Conservation (phyloP, 2,113 vertebrate genomes). For the Microtus richardsoni region DNA sequence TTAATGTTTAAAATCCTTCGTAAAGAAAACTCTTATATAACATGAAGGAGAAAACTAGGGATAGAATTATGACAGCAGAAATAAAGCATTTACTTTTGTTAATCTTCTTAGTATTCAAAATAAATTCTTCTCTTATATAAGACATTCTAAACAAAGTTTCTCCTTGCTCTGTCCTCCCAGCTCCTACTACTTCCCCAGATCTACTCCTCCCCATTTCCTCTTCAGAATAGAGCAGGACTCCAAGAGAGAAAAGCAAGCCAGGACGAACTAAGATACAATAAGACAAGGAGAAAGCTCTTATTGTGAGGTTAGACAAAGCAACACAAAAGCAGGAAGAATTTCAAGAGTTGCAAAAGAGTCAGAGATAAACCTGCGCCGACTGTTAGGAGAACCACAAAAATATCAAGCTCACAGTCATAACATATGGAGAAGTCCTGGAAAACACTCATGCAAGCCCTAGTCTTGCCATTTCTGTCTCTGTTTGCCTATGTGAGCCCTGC, state of each 20-base stretch:
- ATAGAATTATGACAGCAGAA: not conserved
- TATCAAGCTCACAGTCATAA: not conserved
- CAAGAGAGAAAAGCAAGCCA: not conserved
- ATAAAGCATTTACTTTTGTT: not conserved
- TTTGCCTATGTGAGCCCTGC: not conserved
- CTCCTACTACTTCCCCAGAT: not conserved
- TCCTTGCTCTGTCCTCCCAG: not conserved
- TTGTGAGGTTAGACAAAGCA: no score
- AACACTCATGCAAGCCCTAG: not conserved
- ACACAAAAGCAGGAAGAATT: not conserved
- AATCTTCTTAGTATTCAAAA: not conserved
- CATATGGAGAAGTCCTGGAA: not conserved
- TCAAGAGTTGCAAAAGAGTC: not conserved
- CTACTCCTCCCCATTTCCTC: no score
- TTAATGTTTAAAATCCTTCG: not conserved
- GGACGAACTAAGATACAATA: not conserved
- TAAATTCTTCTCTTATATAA: not conserved
- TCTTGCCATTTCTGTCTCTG: not conserved
- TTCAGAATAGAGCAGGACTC: not conserved
- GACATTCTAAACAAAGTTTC: not conserved
- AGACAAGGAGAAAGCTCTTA: not conserved
- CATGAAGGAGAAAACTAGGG: not conserved
- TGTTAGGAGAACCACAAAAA: not conserved
- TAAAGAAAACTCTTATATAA: not conserved
- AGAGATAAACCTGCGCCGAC: fast-evolving